These are phyloP conservation scores for Sebastes steindachneri DNA, from an alignment of 2,797 vertebrate genomes.

Conservation along the genomic window DNA sequence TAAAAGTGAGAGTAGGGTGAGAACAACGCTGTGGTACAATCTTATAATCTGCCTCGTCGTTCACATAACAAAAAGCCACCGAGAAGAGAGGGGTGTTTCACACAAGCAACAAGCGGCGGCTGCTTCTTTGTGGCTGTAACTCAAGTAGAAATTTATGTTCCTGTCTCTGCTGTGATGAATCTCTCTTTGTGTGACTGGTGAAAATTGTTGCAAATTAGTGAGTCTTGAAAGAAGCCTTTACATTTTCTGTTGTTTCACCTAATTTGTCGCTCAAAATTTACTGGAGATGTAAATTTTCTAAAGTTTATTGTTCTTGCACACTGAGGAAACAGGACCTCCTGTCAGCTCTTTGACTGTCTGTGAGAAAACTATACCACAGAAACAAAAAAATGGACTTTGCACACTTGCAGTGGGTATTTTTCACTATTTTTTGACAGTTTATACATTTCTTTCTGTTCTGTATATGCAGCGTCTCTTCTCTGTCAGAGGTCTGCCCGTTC, in stretches of 20 bases:
- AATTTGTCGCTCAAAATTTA: not conserved
- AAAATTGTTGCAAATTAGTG: not conserved
- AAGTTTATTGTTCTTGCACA: not conserved
- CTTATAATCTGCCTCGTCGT: not conserved
- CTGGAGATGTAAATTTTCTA: not conserved
- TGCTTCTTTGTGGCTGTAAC: not conserved
- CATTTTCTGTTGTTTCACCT: not conserved
- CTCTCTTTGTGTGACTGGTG: not conserved
- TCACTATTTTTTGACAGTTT: not conserved
- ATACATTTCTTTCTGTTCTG: not conserved
- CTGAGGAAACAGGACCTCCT: not conserved
- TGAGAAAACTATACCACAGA: not conserved
- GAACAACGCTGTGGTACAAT: slow-evolving; percentile 4
- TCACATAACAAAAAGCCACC: not conserved
- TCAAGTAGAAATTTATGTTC: not conserved
- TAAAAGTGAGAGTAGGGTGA: not conserved
- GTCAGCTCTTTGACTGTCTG: not conserved
- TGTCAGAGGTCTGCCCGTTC: slow-evolving; percentile 1
- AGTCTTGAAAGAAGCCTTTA: not conserved
- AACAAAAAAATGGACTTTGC: not conserved
- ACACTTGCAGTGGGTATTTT: not conserved
- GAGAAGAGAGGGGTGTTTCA: not conserved
- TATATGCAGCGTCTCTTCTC: not conserved
- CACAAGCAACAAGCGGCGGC: not conserved
- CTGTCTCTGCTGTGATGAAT: not conserved